Base-by-base conservation (phyloP, 2,888 invertebrate genomes). In the Globia sparganii region DNA sequence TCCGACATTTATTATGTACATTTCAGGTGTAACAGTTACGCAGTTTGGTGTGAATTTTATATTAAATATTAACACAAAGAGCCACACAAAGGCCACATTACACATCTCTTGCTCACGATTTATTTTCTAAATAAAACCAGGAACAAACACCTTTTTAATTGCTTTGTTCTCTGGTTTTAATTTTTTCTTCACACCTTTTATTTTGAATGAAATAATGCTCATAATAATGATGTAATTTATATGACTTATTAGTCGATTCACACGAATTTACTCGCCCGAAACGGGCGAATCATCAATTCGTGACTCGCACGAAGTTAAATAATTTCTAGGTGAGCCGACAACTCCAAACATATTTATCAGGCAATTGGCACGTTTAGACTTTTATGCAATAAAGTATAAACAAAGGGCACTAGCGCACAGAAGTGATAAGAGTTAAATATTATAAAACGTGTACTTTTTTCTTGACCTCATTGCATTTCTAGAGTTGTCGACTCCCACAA, bases 21-120 rank as follows among this genome's bases (percentile, higher is more conserved):
- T 89, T 91, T 90, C 91, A 90, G 90, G 91, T 92, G 90, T 89
- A 90, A 90, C 90, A 90, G 91, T 89, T 90, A 89, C 91, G 90
- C 91, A 89, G 91, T 90, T 90, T 91, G 91, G 95, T 94, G 95
- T 91, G 93, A 95, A 94, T 93, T 95, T 94, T 91, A 91, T 91
- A 94, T 95, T 92, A 94, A 95, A 93, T 94, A 95, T 95, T 94
- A 92, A 94, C 90, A 90, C 89, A 89, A 92, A 92, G 90, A 89
- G 90, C 93, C 94, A 86, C 93, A 91, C 83, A 86, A 90, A 91
- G 92, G 90, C 88, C 91, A 88, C 87, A 86, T 89, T 87, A 85
- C 81, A 86, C 83, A 88, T 87, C 85, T 87, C 88, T 83, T 90
- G 87, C 81, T 86, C 79, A 86, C 88, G 88, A 90, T 91, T 92